Base-by-base conservation (phyloP, 1,140 invertebrate species). In the Sitophilus oryzae region DNA sequence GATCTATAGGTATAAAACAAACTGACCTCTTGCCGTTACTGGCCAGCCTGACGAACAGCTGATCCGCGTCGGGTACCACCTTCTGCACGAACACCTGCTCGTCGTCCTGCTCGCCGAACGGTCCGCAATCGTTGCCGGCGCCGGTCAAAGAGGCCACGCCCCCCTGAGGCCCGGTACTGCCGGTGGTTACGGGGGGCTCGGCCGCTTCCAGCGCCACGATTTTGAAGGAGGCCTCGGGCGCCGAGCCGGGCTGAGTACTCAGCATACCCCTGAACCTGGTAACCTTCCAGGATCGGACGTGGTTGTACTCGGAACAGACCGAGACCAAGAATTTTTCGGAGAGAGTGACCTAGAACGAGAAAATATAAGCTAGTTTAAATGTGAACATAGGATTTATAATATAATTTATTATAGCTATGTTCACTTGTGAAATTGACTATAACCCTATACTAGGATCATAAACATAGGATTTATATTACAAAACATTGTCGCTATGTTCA, bases 81-180 rank as follows among this genome's bases (percentile, higher is more conserved):
- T 96, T 96, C 72, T 99, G 95, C 22, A 99, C 86, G 71, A 99
- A 98, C 37, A 99, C 88, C 76, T 97, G 93, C 67, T 96, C 93
- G 70, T 96, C 93, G 70, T 97, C 93, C 74, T 96, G 92, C 71
- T 98, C 94, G 9, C 95, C 95, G 76, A 92, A 98, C 6, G 95
- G 96, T 41, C 94, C 94, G 73, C 88, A 89, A 70, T 91, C 88
- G 74, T 91, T 91, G n/a, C 56, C 60, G 3, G 41, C 60, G 1
- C 43, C 36, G 0, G 50, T 52, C n/a, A 42, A 43, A 5, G 44
- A 49, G 9, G 48, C 22, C 20, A 45, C 16, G n/a, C 41, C 41
- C 14, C 47, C 48, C 8, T 40, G 10, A 18, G 40, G 18, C n/a
- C n/a, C n/a, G 1, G 3, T 19, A n/a, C 16, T 11, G 9, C 18